Percentiles rank a stretch among this genome's conserved stretches.
These are phyloP conservation scores for Stictonetta naevosa DNA, from an alignment of 2,113 vertebrate genomes.

Conservation along the genomic window DNA sequence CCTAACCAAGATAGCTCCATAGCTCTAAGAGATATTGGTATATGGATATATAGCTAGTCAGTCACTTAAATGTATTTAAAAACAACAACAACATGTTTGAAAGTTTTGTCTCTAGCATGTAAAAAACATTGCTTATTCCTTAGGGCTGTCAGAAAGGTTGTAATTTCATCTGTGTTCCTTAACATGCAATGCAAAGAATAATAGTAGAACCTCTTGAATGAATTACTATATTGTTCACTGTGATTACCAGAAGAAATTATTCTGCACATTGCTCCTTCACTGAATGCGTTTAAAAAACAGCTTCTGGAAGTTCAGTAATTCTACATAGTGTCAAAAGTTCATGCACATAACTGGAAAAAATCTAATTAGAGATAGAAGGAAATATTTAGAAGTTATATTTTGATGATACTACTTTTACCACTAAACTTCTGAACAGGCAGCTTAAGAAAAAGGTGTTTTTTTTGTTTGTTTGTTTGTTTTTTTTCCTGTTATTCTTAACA, in stretches of 20 bases:
- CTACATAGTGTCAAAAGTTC: slow-evolving; percentile 6
- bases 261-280: neutral
- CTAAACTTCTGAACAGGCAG: neutral
- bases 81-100: neutral
- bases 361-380: slow-evolving; percentile 16
- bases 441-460: neutral
- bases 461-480: neutral
- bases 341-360: neutral
- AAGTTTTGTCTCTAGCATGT: neutral
- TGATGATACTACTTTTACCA: slow-evolving; percentile 7
- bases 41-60: neutral
- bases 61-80: neutral
- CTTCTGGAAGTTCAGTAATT: slow-evolving; percentile 10
- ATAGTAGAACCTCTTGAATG: neutral
- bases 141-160: neutral
- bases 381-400: slow-evolving; percentile 32
- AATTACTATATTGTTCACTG: slow-evolving; percentile 22
- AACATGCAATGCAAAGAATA: neutral
- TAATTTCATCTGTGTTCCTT: neutral
- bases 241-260: slow-evolving; percentile 49
- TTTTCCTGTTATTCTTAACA: neutral
- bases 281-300: neutral
- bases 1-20: neutral
- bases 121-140: neutral
- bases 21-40: neutral